Conservation (phyloP, 2,113 vertebrate genomes). For the Physeter macrocephalus region DNA sequence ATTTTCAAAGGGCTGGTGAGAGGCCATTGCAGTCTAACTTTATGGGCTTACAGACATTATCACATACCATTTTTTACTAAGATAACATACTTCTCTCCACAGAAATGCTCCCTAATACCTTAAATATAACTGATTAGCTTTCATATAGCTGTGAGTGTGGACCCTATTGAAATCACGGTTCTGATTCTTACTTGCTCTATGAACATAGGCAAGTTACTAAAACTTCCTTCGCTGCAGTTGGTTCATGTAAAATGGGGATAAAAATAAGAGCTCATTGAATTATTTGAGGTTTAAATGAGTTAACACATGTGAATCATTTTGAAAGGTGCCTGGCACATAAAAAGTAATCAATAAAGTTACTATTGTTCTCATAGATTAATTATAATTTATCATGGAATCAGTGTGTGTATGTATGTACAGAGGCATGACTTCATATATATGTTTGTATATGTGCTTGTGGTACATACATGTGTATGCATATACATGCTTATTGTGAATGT, state of each 20-base stretch:
- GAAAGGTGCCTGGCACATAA: background rate
- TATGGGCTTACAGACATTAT: background rate
- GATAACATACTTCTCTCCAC: background rate
- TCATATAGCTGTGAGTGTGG: background rate
- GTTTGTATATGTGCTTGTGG: background rate
- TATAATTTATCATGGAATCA: background rate
- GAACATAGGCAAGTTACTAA: background rate
- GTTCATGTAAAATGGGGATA: background rate
- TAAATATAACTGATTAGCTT: background rate
- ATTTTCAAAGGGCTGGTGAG: background rate
- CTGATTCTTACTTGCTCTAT: background rate
- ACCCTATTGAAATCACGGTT: background rate
- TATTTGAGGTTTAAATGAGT: background rate
- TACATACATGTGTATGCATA: background rate
- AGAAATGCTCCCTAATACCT: background rate
- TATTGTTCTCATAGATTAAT: background rate
- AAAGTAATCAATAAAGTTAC: background rate
- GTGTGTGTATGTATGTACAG: background rate
- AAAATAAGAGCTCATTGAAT: background rate
- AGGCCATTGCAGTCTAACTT: background rate
- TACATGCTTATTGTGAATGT: background rate
- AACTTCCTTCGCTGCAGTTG: background rate
- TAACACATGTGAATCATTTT: background rate
- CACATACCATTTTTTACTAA: background rate
- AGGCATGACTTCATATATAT: background rate